Conservation (phyloP, 2,113 vertebrate species). For the Lanius ludovicianus region DNA sequence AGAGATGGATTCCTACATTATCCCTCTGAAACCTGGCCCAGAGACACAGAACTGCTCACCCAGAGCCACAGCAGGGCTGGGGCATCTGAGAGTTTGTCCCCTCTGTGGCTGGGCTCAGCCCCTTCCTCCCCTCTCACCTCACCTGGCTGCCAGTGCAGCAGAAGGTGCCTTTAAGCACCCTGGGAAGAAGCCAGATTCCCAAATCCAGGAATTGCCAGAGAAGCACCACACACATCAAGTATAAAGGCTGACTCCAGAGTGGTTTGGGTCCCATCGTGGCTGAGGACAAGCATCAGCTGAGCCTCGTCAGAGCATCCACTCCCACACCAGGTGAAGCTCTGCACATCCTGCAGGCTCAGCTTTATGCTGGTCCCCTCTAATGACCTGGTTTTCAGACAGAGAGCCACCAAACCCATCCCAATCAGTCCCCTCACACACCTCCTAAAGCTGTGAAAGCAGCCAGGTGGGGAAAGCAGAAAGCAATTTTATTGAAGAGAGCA, state of each 20-base stretch:
- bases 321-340: accelerated
- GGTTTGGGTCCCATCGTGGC: not conserved
- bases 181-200: not conserved
- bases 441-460: not conserved
- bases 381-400: accelerated
- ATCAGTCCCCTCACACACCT: not conserved
- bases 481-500: not conserved
- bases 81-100: not conserved
- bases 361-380: not conserved
- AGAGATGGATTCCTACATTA: not conserved
- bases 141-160: accelerated
- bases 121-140: not conserved
- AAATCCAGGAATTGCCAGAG: not conserved
- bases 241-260: not conserved
- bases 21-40: not conserved
- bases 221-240: not conserved
- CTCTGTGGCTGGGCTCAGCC: not conserved
- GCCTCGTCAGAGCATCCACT: accelerated
- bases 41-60: not conserved
- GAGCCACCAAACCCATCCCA: not conserved
- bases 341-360: accelerated
- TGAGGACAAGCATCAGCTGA: not conserved
- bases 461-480: not conserved
- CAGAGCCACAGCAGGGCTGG: not conserved
- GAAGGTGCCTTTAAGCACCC: not conserved